These are phyloP conservation scores for Proterorhinus semilunaris DNA, from an alignment of 2,113 vertebrate genomes.

Conservation along the genomic window DNA sequence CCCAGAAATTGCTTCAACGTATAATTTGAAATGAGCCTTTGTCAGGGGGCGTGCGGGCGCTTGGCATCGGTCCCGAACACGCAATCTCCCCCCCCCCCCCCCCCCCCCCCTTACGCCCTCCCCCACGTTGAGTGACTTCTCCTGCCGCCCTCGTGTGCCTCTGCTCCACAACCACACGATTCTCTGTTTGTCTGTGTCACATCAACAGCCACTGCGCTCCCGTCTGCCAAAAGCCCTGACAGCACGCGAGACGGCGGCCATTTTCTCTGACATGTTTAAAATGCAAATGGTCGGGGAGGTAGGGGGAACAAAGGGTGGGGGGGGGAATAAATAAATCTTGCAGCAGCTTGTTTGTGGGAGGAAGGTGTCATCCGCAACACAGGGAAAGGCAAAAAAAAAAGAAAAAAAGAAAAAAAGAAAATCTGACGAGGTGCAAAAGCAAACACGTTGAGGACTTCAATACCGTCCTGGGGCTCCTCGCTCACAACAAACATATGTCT, in stretches of 20 bases:
- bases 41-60: background rate
- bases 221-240: slow-evolving; percentile 61
- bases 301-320: slow-evolving; percentile 20
- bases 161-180: slow-evolving; percentile 36
- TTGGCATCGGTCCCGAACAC: slow-evolving; percentile 1
- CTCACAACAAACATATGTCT: slow-evolving; percentile 62
- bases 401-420: slow-evolving; percentile 46
- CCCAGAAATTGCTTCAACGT: background rate
- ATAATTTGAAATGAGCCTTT: background rate
- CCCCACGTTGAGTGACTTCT: slow-evolving; percentile 14
- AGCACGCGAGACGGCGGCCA: slow-evolving; percentile 60
- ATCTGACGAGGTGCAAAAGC: slow-evolving; percentile 64
- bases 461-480: slow-evolving; percentile 39
- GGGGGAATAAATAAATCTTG: slow-evolving; percentile 15
- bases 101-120: too few species aligned
- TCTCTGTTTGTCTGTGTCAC: slow-evolving; percentile 52
- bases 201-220: slow-evolving; percentile 54
- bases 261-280: slow-evolving; percentile 68
- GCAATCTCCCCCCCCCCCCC: slow-evolving; percentile 4
- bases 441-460: slow-evolving; percentile 60
- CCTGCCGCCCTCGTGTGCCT: slow-evolving; percentile 32
- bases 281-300: slow-evolving; percentile 65
- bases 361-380: slow-evolving; percentile 66
- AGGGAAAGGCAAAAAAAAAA: background rate
- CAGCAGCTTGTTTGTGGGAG: slow-evolving; percentile 71